phyloP scores from a whole-genome alignment of 2,888 invertebrate genomes.

The Apotomis capreana region DNA sequence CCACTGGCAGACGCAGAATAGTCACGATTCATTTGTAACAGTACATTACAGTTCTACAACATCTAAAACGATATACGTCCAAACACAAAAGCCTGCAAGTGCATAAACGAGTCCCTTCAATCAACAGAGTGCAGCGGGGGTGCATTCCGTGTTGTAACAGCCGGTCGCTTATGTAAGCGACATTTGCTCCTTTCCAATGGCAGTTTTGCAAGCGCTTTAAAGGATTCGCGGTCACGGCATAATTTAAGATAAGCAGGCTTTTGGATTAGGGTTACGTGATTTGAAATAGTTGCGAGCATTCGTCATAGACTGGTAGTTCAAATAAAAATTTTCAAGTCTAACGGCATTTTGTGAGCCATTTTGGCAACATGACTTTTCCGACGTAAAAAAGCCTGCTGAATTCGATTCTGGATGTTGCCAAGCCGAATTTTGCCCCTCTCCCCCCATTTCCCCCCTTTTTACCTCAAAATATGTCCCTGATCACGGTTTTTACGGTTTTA shows the following conservation, averaged over 20 bases:
- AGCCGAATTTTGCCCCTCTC: too few species aligned
- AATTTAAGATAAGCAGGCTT: slow-evolving; percentile 38
- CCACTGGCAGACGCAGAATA: too few species aligned
- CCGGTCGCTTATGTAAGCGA: slow-evolving; percentile 51
- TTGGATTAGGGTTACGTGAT: slow-evolving; percentile 22
- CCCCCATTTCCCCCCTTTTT: too few species aligned
- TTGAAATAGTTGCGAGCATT: slow-evolving; percentile 2
- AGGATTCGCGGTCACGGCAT: slow-evolving; percentile 57
- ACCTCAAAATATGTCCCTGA: too few species aligned
- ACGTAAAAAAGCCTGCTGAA: too few species aligned
- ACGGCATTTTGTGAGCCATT: too few species aligned
- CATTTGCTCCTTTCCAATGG: slow-evolving; percentile 45
- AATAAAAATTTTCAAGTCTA: too few species aligned
- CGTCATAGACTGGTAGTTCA: too few species aligned
- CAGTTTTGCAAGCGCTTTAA: slow-evolving; percentile 56
- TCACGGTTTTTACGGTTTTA: too few species aligned
- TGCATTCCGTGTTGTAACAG: slow-evolving; percentile 47
- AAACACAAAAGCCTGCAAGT: not conserved
- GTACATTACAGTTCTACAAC: not conserved
- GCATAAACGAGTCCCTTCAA: slow-evolving; percentile 19
- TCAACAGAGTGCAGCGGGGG: slow-evolving; percentile 43
- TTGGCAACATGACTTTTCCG: too few species aligned
- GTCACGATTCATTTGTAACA: too few species aligned
- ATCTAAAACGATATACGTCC: not conserved
- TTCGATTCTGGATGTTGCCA: too few species aligned